These are phyloP conservation scores for Uria lomvia DNA, from an alignment of 2,113 vertebrate genomes.

Conservation along the genomic window DNA sequence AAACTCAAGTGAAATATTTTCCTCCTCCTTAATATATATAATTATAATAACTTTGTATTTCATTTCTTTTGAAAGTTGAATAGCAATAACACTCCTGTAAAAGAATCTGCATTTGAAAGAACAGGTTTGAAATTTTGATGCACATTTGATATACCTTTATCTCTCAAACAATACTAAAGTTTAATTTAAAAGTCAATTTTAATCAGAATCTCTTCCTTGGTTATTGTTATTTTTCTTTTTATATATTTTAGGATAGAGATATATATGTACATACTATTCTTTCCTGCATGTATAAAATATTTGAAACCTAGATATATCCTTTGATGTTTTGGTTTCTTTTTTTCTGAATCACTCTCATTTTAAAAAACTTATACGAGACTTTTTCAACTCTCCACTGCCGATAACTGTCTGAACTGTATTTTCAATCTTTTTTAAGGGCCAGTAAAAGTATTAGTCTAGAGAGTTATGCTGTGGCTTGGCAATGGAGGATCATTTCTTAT, in stretches of 20 bases:
- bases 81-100: constrained; percentile 39
- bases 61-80: constrained; percentile 50
- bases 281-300: background rate
- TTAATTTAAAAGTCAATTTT: constrained; percentile 54
- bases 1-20: constrained; percentile 38
- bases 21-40: constrained; percentile 34
- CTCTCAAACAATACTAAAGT: constrained; percentile 19
- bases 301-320: background rate
- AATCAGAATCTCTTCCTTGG: background rate
- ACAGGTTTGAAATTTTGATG: constrained; percentile 63
- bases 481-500: background rate
- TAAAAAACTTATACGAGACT: background rate
- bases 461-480: background rate
- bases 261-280: background rate
- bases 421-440: background rate
- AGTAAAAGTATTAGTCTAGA: background rate
- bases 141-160: constrained; percentile 46
- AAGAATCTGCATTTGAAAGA: constrained; percentile 71
- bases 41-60: constrained; percentile 64
- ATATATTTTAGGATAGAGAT: background rate
- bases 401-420: background rate
- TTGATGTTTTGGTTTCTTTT: background rate
- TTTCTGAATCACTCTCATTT: background rate
- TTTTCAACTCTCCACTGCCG: background rate
- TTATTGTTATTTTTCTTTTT: background rate